Conservation (phyloP, 2,113 vertebrate species). For the Ivindomyrus marchei region DNA sequence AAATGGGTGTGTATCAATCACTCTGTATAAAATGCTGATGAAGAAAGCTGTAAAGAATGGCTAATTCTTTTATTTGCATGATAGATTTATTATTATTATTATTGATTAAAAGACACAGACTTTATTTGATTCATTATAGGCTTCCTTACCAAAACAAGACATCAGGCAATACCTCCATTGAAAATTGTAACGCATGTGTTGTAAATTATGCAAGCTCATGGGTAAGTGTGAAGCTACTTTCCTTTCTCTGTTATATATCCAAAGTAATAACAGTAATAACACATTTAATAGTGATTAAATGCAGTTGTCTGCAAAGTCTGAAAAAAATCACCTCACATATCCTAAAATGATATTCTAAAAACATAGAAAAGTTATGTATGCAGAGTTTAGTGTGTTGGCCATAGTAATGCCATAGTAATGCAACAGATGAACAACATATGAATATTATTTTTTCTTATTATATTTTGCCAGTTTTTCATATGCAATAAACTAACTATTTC, state of each 20-base stretch:
- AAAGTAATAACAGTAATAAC: neutral
- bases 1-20: constrained; percentile 5
- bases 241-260: neutral
- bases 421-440: neutral
- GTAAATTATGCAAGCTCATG: neutral
- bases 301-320: neutral
- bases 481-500: neutral
- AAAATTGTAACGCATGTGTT: neutral
- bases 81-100: neutral
- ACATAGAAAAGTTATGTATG: neutral
- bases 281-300: neutral
- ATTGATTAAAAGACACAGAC: neutral
- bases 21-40: neutral
- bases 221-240: neutral
- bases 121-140: neutral
- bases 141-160: neutral
- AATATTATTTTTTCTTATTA: neutral
- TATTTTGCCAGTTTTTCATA: neutral
- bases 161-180: neutral
- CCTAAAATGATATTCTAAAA: neutral
- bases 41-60: neutral
- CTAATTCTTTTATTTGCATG: neutral
- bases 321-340: neutral
- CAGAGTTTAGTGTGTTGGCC: neutral
- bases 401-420: neutral